Evolutionary conservation across 1,140 invertebrate species (phyloP).

Genomic region (Diachasma alloeum): DNA sequence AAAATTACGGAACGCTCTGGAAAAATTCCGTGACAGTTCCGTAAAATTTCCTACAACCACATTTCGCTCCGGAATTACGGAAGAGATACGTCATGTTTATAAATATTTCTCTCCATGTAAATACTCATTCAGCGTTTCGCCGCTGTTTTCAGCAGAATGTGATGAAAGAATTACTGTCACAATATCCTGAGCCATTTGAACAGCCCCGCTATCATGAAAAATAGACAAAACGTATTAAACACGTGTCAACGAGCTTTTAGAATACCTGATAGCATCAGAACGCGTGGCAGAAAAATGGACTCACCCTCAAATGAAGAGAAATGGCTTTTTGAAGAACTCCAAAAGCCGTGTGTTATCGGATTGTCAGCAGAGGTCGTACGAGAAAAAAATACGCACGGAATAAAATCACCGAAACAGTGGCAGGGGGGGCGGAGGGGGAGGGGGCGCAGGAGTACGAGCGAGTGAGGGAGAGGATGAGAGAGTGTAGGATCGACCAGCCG

Average conservation of each 20-base stretch:
- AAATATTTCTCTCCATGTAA: too few species aligned
- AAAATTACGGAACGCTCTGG: too few species aligned
- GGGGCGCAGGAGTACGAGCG: not conserved
- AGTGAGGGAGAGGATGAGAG: not conserved
- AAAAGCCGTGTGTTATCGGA: not conserved
- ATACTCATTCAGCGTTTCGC: too few species aligned
- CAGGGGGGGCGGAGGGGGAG: not conserved
- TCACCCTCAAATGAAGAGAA: not conserved
- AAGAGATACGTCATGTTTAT: too few species aligned
- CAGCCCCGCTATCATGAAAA: not conserved
- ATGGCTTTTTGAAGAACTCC: constrained; percentile 2
- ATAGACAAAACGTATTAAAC: not conserved
- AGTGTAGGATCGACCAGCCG: constrained; percentile 22
- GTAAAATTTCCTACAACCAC: too few species aligned
- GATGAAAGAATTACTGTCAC: too few species aligned
- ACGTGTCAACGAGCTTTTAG: constrained; percentile 3
- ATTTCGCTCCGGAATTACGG: too few species aligned
- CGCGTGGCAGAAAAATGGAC: not conserved
- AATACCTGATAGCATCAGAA: not conserved
- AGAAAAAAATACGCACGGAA: not conserved
- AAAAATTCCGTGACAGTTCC: too few species aligned
- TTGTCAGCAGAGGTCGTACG: not conserved
- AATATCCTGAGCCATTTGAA: too few species aligned
- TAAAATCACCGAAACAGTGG: too few species aligned
- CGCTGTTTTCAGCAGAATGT: too few species aligned